These are phyloP conservation scores for Ruditapes philippinarum DNA, from an alignment of 1,140 invertebrate genomes.

Conservation along the genomic window DNA sequence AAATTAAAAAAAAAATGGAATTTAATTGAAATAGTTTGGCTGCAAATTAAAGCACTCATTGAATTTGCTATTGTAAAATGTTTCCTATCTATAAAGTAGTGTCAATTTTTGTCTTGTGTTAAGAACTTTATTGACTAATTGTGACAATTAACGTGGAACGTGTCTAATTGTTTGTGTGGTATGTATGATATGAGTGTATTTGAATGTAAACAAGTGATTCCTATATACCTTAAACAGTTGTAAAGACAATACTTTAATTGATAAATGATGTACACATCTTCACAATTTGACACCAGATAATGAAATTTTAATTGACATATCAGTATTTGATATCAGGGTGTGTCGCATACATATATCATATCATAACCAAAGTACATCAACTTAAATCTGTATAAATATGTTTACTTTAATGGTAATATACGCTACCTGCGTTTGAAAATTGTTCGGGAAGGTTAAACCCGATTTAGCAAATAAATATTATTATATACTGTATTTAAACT, in stretches of 20 bases:
- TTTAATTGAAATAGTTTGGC: no score
- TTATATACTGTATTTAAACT: not conserved
- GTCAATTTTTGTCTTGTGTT: no score
- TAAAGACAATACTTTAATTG: not conserved
- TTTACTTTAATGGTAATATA: not conserved
- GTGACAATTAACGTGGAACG: no score
- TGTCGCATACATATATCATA: not conserved
- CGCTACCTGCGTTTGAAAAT: not conserved
- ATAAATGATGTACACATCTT: not conserved
- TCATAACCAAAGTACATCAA: constrained; percentile 37
- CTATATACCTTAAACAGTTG: not conserved
- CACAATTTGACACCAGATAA: constrained; percentile 12
- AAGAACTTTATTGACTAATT: no score
- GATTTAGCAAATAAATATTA: not conserved
- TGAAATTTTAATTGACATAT: constrained; percentile 1
- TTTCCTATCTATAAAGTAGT: no score
- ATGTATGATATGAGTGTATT: no score
- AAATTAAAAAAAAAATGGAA: not conserved
- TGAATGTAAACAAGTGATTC: not conserved
- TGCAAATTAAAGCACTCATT: no score
- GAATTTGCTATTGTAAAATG: no score
- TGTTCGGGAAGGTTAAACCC: not conserved
- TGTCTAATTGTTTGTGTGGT: no score
- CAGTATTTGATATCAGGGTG: constrained; percentile 19
- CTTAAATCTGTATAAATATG: not conserved